phyloP scores from a whole-genome alignment of 64 coral and sea anemone genomes.

The Acropora tenuis region DNA sequence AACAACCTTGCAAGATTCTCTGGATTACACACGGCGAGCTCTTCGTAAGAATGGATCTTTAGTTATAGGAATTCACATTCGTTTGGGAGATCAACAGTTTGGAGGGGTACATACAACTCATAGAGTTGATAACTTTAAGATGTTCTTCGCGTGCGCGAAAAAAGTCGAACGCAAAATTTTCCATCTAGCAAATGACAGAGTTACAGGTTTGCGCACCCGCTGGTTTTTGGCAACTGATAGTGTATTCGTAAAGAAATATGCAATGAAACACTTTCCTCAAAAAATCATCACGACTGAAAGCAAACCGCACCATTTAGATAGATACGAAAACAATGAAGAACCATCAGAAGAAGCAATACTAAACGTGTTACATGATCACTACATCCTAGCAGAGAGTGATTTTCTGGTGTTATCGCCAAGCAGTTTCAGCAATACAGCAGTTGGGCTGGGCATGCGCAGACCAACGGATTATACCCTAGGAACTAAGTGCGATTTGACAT shows the following conservation, averaged over 20 bases:
- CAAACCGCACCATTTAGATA: conserved; percentile 40
- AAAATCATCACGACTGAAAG: conserved; percentile 19
- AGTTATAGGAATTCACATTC: conserved; percentile 60
- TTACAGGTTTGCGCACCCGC: background rate
- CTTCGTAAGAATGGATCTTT: background rate
- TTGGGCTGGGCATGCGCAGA: conserved; percentile 26
- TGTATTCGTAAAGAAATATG: conserved; percentile 20
- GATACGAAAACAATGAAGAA: background rate
- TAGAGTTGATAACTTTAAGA: conserved; percentile 1
- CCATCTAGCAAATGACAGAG: background rate
- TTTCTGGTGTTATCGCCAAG: conserved; percentile 47
- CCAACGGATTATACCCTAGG: conserved; percentile 12
- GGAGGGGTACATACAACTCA: background rate
- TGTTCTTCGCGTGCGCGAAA: conserved; percentile 36
- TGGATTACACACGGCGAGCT: background rate
- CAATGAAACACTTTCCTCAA: background rate
- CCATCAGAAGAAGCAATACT: conserved; percentile 16
- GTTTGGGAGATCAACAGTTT: conserved; percentile 21
- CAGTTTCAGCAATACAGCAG: conserved; percentile 43
- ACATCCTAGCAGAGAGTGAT: conserved; percentile 42
- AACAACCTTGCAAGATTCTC: background rate
- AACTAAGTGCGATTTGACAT: conserved; percentile 24
- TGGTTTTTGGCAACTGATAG: conserved; percentile 59
- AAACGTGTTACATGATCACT: conserved; percentile 46
- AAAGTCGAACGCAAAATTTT: conserved; percentile 18